Percentiles rank a stretch among this genome's conserved stretches.
Evolutionary conservation across 1,140 invertebrate species (phyloP).

Genomic region (Dreissena polymorpha): DNA sequence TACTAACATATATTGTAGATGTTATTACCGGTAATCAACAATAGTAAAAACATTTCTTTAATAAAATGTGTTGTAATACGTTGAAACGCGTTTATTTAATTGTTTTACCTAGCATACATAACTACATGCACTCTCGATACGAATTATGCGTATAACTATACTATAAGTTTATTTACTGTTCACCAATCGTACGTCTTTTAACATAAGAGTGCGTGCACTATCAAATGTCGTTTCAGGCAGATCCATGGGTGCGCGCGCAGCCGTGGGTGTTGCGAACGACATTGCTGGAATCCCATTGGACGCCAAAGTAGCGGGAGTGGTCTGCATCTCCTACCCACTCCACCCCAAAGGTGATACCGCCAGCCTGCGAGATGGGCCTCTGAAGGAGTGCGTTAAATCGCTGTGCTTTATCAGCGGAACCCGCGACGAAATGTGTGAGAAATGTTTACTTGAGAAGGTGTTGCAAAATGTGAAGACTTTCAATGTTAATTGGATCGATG

Average conservation of each 20-base stretch:
- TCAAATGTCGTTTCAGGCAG: slow-evolving; percentile 30
- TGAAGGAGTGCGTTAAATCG: slow-evolving; percentile 30
- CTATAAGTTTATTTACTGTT: too few species aligned
- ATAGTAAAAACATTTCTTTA: too few species aligned
- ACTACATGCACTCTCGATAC: too few species aligned
- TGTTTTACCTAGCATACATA: too few species aligned
- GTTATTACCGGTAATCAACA: too few species aligned
- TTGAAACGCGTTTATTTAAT: too few species aligned
- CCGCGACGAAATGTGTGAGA: slow-evolving; percentile 46
- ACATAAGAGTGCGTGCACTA: too few species aligned
- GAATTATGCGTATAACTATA: too few species aligned
- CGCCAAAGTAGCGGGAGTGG: slow-evolving; percentile 34
- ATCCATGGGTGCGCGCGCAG: slow-evolving; percentile 57
- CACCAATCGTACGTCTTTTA: too few species aligned
- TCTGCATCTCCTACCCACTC: slow-evolving; percentile 56
- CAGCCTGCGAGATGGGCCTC: slow-evolving; percentile 35
- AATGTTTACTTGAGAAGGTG: slow-evolving; percentile 20
- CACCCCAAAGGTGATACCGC: slow-evolving; percentile 18
- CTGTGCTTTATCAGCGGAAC: slow-evolving; percentile 51
- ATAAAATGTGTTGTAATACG: too few species aligned
- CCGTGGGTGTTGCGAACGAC: slow-evolving; percentile 34
- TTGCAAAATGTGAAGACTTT: slow-evolving; percentile 15
- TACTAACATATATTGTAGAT: too few species aligned
- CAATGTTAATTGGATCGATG: slow-evolving; percentile 36
- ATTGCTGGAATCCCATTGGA: slow-evolving; percentile 2